A percentile compares a stretch with the other conserved stretches of the same genome.
These are phyloP conservation scores for Todiramphus saurophagus DNA, from an alignment of 2,113 vertebrate genomes.

Conservation along the genomic window DNA sequence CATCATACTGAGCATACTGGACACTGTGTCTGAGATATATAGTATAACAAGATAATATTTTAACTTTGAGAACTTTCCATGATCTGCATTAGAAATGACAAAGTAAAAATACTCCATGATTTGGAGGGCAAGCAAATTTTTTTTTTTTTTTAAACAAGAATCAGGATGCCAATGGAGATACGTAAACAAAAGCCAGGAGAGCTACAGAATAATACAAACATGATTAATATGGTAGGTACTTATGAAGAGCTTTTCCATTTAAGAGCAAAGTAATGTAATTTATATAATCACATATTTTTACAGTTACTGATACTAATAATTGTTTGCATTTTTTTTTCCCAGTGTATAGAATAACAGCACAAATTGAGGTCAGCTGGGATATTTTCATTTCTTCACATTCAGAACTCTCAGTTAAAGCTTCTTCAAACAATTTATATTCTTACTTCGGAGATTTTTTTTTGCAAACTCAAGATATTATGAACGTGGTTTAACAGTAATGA, in stretches of 20 bases:
- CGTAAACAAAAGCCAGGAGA: not conserved
- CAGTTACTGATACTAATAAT: not conserved
- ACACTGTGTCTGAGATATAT: not conserved
- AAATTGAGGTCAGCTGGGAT: not conserved
- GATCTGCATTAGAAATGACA: constrained; percentile 5
- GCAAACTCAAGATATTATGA: not conserved
- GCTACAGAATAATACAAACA: constrained; percentile 7
- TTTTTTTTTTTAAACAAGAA: not conserved
- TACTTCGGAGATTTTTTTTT: not conserved
- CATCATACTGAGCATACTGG: not conserved
- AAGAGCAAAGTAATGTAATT: not conserved
- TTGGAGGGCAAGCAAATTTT: not conserved
- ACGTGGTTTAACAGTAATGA: not conserved
- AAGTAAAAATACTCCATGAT: not conserved
- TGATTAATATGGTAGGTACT: not conserved
- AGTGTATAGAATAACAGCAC: not conserved
- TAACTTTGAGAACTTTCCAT: not conserved
- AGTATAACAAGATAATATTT: not conserved
- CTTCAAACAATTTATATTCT: not conserved
- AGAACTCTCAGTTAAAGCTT: not conserved
- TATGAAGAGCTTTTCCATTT: constrained; percentile 7
- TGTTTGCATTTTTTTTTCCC: not conserved
- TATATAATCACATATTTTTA: not conserved
- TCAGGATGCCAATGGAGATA: not conserved
- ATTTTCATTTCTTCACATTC: constrained; percentile 4